Conservation (phyloP, 2,888 invertebrate species). For the Rhodophaea formosa region DNA sequence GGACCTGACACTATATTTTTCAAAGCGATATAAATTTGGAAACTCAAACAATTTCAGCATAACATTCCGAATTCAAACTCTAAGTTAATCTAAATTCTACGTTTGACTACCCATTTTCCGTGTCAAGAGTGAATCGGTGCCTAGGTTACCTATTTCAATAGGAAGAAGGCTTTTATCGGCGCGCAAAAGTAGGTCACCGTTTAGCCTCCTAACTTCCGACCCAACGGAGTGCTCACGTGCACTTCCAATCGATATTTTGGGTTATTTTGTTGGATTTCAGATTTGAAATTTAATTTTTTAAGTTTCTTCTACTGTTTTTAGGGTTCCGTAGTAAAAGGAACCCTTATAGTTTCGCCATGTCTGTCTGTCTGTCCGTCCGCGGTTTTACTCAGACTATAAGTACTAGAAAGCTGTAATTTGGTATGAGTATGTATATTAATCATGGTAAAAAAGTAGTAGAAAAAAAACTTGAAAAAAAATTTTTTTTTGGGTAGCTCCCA, state of each 20-base stretch:
- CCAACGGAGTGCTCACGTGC: conserved; percentile 23
- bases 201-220: conserved; percentile 43
- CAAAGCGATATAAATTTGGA: not conserved
- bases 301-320: no score
- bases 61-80: conserved; percentile 19
- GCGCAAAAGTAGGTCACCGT: conserved; percentile 55
- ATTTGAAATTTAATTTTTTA: not conserved
- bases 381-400: no score
- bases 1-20: not conserved
- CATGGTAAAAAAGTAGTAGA: no score
- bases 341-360: no score
- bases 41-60: conserved; percentile 11
- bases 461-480: no score
- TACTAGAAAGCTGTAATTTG: no score
- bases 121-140: conserved; percentile 41
- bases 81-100: conserved; percentile 30
- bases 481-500: no score
- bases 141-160: conserved; percentile 52
- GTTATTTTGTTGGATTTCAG: conserved; percentile 5
- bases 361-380: no score
- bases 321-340: no score
- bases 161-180: conserved; percentile 59
- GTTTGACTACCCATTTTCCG: conserved; percentile 39
- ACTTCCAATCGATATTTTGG: conserved; percentile 17
- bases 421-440: no score